Base-by-base conservation (phyloP, 2,888 invertebrate genomes). In the Molorchus minor region DNA sequence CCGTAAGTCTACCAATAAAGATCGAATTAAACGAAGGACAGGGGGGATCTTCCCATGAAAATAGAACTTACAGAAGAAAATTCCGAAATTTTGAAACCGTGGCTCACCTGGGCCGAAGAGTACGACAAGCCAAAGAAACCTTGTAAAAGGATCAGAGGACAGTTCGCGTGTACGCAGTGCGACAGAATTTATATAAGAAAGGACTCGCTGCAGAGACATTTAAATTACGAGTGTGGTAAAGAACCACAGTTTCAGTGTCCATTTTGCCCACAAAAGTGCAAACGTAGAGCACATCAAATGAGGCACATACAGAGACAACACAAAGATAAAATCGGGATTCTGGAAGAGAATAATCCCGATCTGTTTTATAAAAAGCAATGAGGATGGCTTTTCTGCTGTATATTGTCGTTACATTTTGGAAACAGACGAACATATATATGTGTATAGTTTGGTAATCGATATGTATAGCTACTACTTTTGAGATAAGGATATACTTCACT, bases 121-220 rank as follows among this genome's bases (percentile, higher is more conserved):
- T 52, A 19, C 0, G 61, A 67, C 36, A 64, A 64, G 13, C 57
- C 62, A 2, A 64, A 65, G 38, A 66, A 75, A 62, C 76, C 73
- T 71, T 68, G 73, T 29, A 71, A 73, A 61, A 67, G 80, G 60
- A 77, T 78, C 38, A 72, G 75, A 38, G 81, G 81, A 0, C 59
- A 60, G 15, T 70, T 84, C 83, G 75, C 73, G 84, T 90, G 90
- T 81, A 84, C 84, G 64, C 84, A 85, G 69, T 94, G 93, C 78
- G 88, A 89, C 56, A 91, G 92, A 80, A 87, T 87, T 61, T 94
- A 93, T 83, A 88, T 88, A 77, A 85, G 88, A 77, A 90, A 90
- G 76, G 89, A 90, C 67, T 91, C 90, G n/a, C 80, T 92, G 58
- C 89, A 88, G 76, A 85, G 92, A 57, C 92, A 92, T 79, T 84